Base-by-base conservation (phyloP, 2,113 vertebrate genomes). In the Pyxicephalus adspersus region DNA sequence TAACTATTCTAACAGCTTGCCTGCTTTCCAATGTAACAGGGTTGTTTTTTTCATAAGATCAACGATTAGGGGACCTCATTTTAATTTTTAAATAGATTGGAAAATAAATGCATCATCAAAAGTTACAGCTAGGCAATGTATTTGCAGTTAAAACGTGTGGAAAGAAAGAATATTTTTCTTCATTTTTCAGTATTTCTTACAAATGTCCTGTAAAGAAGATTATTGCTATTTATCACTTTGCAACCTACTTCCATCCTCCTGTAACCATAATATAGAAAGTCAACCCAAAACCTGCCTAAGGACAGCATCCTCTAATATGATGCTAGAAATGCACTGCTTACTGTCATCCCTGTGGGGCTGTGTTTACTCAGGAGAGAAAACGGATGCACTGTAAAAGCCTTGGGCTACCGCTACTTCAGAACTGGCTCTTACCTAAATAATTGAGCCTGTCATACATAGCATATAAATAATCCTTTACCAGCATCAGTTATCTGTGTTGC, bases 351-450 rank as follows among this genome's bases (percentile, higher is more conserved):
- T 61, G 20, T 65, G 70, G 70, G 68, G 50, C 45, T 55, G 38
- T 61, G 34, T 74, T 74, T 81, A 81, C 65, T 55, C 79, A 54
- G 61, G 50, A 81, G 70, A 73, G 70, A 64, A 74, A 74, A 65
- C 50, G 8, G 51, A 81, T 74, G 79, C 60, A 55, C 26, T 74
- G 70, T 34, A 61, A 25, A 65, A 74, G 45, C 70, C 70, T 25
- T 57, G 25, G 61, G 79, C 79, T 57, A 22, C 61, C 54, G 26
- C 65, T 74, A 23, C 61, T 65, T 55, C 50, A 65, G 51, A 81
- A 81, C 57, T 57, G 31, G 29, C 22, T 73, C 60, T 81, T 57
- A 34, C 79, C 60, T 74, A 65, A 57, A 81, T 57, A 73, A 65
- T 64, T 64, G 58, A 73, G 68, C 50, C 38, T 81, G 78, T 64